phyloP scores from a whole-genome alignment of 92 coral and sea anemone species.

The Palythoa grandiflora region DNA sequence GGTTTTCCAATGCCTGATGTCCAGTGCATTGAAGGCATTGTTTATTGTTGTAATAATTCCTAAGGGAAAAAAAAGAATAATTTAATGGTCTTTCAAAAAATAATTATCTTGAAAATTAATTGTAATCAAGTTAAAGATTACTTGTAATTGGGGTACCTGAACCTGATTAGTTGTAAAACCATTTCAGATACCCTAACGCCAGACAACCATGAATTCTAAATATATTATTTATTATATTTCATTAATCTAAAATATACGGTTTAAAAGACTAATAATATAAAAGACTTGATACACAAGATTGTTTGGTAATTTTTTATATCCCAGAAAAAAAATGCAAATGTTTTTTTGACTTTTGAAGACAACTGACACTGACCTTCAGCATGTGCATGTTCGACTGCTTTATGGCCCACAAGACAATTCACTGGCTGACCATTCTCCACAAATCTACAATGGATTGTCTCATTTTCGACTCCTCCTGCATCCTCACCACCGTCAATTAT shows the following conservation, averaged over 20 bases:
- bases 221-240: neutral
- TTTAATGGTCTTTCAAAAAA: conserved; percentile 5
- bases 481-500: conserved; percentile 55
- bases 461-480: conserved; percentile 48
- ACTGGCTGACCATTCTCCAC: conserved; percentile 61
- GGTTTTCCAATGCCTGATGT: neutral
- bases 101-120: conserved; percentile 1
- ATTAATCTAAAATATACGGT: neutral
- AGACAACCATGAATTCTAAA: neutral
- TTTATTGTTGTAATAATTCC: neutral
- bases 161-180: neutral
- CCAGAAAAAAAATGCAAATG: neutral
- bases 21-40: conserved; percentile 3
- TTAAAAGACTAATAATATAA: conserved; percentile 1
- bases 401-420: conserved; percentile 63
- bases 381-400: conserved; percentile 55
- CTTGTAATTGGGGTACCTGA: neutral
- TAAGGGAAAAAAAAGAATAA: neutral
- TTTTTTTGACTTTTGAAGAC: neutral
- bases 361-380: conserved; percentile 50
- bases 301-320: neutral
- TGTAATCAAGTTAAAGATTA: conserved; percentile 1
- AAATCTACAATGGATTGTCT: conserved; percentile 59
- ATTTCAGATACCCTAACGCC: neutral
- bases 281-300: neutral